Evolutionary conservation across 2,797 vertebrate genomes (phyloP), one percentile per base, ranked within the genome.

Genomic region (Sciaenops ocellatus): DNA sequence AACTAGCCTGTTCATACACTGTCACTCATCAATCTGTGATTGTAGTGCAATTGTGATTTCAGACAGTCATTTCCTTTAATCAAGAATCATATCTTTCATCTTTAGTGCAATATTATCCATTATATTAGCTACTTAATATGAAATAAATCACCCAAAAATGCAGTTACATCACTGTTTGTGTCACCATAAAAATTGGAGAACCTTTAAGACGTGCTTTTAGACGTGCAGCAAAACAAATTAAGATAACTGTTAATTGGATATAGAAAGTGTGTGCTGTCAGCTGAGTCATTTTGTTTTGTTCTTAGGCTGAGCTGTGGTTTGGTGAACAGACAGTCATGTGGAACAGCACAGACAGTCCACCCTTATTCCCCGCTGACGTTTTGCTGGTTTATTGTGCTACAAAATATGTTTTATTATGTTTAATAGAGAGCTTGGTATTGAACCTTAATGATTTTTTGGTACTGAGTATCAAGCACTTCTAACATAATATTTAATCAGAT

Each of bases 211-310:
- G n/a, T n/a, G n/a, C n/a, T n/a, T n/a, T 47, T 12, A 11, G 38
- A 51, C 18, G 4, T 38, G 11, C 11, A 12, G 26, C 20, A 55
- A 46, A 59, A 20, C 28, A 61, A 50, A 26, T 48, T 7, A 41
- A 51, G 38, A 15, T 24, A 13, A 16, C 13, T 12, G 50, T 69
- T 48, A 8, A 51, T 12, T 42, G 28, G 10, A 22, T 3, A 48
- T 47, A 28, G n/a, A 60, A 44, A 30, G 13, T 48, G 55, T 60
- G 60, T 57, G 60, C 60, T 83, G 80, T 84, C 80, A 76, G 68
- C 66, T 17, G 54, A 42, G 66, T 67, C 54, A 13, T 50, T 61
- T 61, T 83, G 38, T 69, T 80, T 82, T 76, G 59, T 80, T 59
- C 41, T 68, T 47, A 42, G 65, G 68, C 46, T 6, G 50, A n/a